Evolutionary conservation across 2,888 invertebrate species (phyloP), one percentile per base, ranked within the genome.

Genomic region (Rosalia funebris): DNA sequence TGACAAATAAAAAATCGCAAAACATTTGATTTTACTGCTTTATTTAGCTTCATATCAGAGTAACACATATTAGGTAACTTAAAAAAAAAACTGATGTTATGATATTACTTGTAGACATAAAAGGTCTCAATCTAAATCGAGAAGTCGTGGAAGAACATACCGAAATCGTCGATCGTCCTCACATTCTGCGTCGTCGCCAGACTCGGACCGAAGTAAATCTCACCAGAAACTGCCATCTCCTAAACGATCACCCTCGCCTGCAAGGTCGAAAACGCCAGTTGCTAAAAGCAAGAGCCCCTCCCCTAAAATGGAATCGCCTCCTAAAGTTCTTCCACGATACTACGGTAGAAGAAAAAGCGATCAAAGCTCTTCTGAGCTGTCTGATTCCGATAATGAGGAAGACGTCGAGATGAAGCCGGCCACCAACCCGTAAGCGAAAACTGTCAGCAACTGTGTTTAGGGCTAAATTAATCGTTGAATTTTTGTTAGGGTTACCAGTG

Each of bases 321-420:
- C 78, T 1, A 79, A 76, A 62, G 71, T 81, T 2, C 80, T 84
- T 1, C 84, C 85, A 54, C 81, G 86, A 57, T 87, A 87, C 72
- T 87, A 87, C 69, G 87, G 87, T 16, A 79, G 86, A 36, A 84
- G 83, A 66, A 83, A 83, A 58, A 85, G 84, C 32, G 83, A 85
- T 66, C 83, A 84, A 39, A 84, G 85, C 32, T 84, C 85, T 0
- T 83, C 84, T 4, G 83, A 82, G 47, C 75, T 82, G 1, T 20
- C 31, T 14, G 52, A 52, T 15, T 52, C 52, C 1, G 16, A 80
- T 79, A 80, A 76, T 37, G 78, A 79, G 34, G 75, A 77, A 47
- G 71, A 71, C 53, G 60, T 59, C 36, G 72, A 71, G 42, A 68
- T 63, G 61, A 73, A 71, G 68, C 69, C 66, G 41, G 60, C 61